phyloP scores from a whole-genome alignment of 2,113 vertebrate species.

The Indicator indicator region DNA sequence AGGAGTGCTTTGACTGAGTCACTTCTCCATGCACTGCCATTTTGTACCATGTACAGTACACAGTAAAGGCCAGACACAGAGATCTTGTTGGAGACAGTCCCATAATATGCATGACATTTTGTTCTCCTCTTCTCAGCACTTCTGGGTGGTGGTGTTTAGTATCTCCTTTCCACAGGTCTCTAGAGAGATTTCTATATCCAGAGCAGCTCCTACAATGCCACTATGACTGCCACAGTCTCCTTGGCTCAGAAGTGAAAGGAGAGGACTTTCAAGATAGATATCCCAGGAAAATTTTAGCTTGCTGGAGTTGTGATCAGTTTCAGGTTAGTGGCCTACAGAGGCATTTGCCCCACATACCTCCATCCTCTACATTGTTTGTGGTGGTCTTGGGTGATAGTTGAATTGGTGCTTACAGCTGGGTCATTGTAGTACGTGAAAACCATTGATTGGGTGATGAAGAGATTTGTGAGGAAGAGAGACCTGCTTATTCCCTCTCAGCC shows the following conservation, averaged over 20 bases:
- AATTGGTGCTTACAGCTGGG: background rate
- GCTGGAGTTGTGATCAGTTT: background rate
- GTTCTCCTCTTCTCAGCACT: background rate
- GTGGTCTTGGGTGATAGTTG: background rate
- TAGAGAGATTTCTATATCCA: background rate
- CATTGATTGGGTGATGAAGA: background rate
- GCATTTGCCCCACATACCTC: background rate
- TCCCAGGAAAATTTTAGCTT: background rate
- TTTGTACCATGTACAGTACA: background rate
- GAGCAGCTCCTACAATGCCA: background rate
- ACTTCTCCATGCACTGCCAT: too few relatives aligned
- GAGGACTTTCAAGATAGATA: background rate
- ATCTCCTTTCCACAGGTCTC: background rate
- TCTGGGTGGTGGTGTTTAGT: background rate
- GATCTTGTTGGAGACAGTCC: accelerated
- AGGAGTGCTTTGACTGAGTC: background rate
- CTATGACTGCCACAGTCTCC: background rate
- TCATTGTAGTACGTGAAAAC: background rate
- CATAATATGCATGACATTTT: background rate
- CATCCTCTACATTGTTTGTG: background rate
- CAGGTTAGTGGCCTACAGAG: background rate
- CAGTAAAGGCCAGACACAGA: background rate
- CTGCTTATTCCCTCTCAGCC: background rate
- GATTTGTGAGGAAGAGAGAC: background rate
- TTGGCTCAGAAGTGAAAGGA: background rate